Evolutionary conservation across 92 coral and sea anemone genomes (phyloP), one percentile per base, ranked within the genome.

Genomic region (Palythoa grandiflora): DNA sequence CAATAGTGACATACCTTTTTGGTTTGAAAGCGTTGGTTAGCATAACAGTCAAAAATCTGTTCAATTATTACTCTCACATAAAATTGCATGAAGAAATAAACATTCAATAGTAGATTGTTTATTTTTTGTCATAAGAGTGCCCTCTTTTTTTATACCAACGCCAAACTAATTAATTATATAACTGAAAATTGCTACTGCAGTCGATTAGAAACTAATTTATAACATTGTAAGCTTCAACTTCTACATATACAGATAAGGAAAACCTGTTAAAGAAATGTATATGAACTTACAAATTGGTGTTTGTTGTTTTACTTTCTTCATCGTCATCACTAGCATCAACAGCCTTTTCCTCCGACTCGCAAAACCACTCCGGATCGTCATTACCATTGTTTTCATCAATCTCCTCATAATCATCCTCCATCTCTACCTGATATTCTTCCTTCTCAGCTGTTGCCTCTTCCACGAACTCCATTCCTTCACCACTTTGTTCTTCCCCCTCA

Each of bases 351-450:
- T 89, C 88, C 21, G 74, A 83, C 84, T 83, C 71, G 55, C 77
- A 83, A 83, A 75, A 72, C 91, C 91, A 89, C 51, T 75, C 91
- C 51, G 88, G 88, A 72, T 89, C 91, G 13, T 20, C 76, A 53
- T 39, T 60, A 20, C 66, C 91, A 60, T 15, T 60, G 68, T 60
- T 60, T 15, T 83, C 81, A 44, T 83, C 84, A 54, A 71, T 71
- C 83, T 73, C 77, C 51, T 75, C 61, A 71, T 74, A 54, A 16
- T 50, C 55, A 19, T 74, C 71, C 91, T 88, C 87, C 74, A 80
- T 40, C 81, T 88, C 91, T 59, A 53, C 87, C 87, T 38, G 48
- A 72, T 63, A 12, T 9, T 39, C 68, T 48, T 9, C 84, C 91
- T 83, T 75, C 68, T 60, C 68, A 60, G 35, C 68, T 60, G 68